Conservation (phyloP, 2,113 vertebrate species). For the Mastomys natalensis region DNA sequence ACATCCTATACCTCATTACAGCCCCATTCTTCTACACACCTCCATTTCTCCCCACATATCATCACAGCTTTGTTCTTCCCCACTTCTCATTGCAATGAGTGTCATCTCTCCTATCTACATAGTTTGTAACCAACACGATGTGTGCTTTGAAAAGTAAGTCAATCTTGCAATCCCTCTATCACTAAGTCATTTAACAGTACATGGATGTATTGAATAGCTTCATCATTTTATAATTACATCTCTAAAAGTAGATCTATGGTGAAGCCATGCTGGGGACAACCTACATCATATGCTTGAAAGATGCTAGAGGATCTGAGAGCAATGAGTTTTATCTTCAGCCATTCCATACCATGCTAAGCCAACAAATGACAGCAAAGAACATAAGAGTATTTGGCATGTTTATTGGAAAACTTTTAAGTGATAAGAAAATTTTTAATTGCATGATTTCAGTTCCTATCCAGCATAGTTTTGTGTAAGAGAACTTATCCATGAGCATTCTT, state of each 20-base stretch:
- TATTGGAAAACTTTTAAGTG: constrained; percentile 10
- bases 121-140: neutral
- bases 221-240: neutral
- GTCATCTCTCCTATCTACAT: neutral
- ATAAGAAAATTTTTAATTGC: neutral
- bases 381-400: neutral
- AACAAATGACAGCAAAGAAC: constrained; percentile 4
- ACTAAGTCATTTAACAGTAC: neutral
- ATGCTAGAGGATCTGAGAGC: neutral
- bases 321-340: neutral
- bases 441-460: constrained; percentile 27
- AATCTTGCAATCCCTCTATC: neutral
- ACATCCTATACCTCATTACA: neutral
- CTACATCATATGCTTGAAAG: neutral
- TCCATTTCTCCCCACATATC: neutral
- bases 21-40: too few species aligned
- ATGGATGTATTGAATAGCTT: neutral
- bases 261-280: neutral
- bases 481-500: neutral
- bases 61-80: neutral
- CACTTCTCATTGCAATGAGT: neutral
- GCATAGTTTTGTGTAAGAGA: neutral
- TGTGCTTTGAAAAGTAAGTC: neutral
- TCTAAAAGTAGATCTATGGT: constrained; percentile 24
- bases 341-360: neutral